Percentiles rank a stretch among this genome's conserved stretches.
phyloP scores from a whole-genome alignment of 1,140 invertebrate genomes.

The Drosophila obscura region DNA sequence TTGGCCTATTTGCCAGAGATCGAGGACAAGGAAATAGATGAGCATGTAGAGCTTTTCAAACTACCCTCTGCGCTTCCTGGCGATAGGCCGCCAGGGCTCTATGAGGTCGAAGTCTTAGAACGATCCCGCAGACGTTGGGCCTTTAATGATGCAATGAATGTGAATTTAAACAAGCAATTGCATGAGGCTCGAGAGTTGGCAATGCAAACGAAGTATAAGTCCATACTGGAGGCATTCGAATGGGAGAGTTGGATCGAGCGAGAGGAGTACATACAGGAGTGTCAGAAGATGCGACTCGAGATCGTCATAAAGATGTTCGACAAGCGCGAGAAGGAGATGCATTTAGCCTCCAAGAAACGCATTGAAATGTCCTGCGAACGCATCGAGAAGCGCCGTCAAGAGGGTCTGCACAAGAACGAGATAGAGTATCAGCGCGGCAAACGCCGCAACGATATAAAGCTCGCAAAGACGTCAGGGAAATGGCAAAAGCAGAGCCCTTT shows the following conservation, averaged over 20 bases:
- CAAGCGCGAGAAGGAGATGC: conserved; percentile 76
- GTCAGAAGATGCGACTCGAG: conserved; percentile 86
- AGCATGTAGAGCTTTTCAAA: conserved; percentile 67
- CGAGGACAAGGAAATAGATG: conserved; percentile 64
- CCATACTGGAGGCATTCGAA: conserved; percentile 76
- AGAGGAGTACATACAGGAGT: conserved; percentile 85
- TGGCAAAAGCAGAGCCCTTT: conserved; percentile 73
- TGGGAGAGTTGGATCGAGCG: conserved; percentile 82
- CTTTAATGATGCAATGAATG: conserved; percentile 63
- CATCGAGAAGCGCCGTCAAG: conserved; percentile 79
- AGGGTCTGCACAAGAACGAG: conserved; percentile 81
- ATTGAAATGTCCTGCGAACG: conserved; percentile 79
- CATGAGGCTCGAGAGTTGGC: conserved; percentile 32
- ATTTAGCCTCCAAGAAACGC: conserved; percentile 77
- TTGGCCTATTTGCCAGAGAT: conserved; percentile 87
- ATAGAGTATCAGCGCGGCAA: conserved; percentile 78
- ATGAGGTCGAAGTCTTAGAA: conserved; percentile 77
- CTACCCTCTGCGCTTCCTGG: conserved; percentile 60
- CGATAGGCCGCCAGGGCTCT: conserved; percentile 66
- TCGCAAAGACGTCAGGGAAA: conserved; percentile 50
- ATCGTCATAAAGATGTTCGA: conserved; percentile 84
- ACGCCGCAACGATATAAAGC: conserved; percentile 45
- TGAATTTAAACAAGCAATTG: conserved; percentile 46
- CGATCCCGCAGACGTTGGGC: conserved; percentile 73
- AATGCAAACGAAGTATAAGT: conserved; percentile 34